These are phyloP conservation scores for Paradoxurus hermaphroditus DNA, from an alignment of 2,113 vertebrate species.

Conservation along the genomic window DNA sequence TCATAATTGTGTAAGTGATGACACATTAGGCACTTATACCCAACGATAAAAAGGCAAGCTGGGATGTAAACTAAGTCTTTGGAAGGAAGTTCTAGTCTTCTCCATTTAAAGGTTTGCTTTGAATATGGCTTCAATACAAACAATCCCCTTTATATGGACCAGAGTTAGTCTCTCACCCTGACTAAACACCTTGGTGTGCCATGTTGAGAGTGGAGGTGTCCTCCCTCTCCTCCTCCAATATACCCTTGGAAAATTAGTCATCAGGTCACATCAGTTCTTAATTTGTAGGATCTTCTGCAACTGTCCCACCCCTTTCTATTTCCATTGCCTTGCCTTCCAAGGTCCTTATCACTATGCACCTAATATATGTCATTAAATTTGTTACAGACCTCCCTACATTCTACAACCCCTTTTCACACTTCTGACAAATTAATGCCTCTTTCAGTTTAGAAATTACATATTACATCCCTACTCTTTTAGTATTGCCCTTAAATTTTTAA, in stretches of 20 bases:
- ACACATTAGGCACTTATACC: not conserved
- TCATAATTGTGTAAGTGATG: not conserved
- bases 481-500: not conserved
- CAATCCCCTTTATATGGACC: not conserved
- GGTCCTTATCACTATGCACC: not conserved
- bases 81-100: not conserved
- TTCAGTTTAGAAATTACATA: not conserved
- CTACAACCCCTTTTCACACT: not conserved
- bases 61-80: not conserved
- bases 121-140: not conserved
- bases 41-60: not conserved
- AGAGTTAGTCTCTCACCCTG: not conserved
- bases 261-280: not conserved
- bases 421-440: not conserved
- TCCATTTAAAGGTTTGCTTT: constrained; percentile 26
- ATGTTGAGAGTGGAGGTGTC: not conserved
- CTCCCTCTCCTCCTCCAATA: not conserved
- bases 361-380: not conserved
- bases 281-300: not conserved
- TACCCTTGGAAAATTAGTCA: not conserved
- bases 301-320: not conserved
- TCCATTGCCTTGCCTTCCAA: not conserved
- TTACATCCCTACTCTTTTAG: not conserved
- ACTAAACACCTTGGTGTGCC: not conserved
- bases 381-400: not conserved